Base-by-base conservation (phyloP, 2,888 invertebrate genomes). In the Tenthredo mesomela region DNA sequence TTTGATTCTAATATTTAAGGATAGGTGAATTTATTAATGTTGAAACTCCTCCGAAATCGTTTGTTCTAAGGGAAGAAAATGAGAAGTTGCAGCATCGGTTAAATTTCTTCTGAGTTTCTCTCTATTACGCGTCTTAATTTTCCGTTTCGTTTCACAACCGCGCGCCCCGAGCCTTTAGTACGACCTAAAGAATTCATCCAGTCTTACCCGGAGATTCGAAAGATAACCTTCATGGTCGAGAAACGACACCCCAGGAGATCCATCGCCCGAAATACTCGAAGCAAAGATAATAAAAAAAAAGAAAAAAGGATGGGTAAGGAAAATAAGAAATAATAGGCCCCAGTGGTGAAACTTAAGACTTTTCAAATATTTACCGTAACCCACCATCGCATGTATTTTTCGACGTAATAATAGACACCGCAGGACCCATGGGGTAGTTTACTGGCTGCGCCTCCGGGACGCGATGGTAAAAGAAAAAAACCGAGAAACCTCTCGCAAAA, bases 341-440 rank as follows among this genome's bases (percentile, higher is more conserved):
- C 77, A 29, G 77, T 18, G 77, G 77, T 77, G 50, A 77, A 77
- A 77, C 50, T 54, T 77, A 54, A 54, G 77, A 77, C 77, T 77
- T 77, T 77, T 77, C 54, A 77, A 77, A 77, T 77, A 77, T 77
- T 77, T 54, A 77, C 25, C 71, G 21, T 73, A 40, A 25, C 54
- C 40, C n/a, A 77, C 54, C 29, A 40, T 50, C 18, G 25, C 25
- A 9, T 50, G 29, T 77, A 47, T 77, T 54, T 77, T 77, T 40
- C 29, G 21, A 54, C 33, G 29, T 77, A 77, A 77, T 77, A 77
- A 77, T 77, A 77, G 77, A 77, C 77, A 54, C 77, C 77, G 77
- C 77, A 77, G 54, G 54, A 77, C 77, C 77, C 54, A 54, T 54
- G 77, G 77, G 50, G 77, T 77, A 50, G 54, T 29, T 77, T 54